Evolutionary conservation across 2,797 vertebrate genomes (phyloP).

Genomic region (Galago senegalensis): DNA sequence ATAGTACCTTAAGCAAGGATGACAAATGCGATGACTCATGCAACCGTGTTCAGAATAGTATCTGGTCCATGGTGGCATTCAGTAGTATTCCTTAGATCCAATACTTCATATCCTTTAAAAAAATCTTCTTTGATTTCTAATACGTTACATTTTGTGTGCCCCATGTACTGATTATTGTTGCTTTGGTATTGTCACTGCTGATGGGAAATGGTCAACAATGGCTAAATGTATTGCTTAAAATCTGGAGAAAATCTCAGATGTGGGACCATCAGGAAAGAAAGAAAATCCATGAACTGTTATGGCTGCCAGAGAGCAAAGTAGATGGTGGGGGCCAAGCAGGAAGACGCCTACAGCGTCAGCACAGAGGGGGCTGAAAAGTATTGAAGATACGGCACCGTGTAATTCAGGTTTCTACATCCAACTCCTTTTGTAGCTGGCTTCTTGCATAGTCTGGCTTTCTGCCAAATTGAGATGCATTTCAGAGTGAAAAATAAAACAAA

Average conservation of each 20-base stretch:
- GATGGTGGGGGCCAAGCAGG: background rate
- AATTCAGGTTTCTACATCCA: background rate
- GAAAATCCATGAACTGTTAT: background rate
- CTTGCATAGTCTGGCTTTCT: background rate
- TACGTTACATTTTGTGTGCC: background rate
- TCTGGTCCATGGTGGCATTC: background rate
- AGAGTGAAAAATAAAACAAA: slow-evolving; percentile 5
- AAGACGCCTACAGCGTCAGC: background rate
- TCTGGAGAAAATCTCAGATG: background rate
- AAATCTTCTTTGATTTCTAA: background rate
- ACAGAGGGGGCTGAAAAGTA: no score
- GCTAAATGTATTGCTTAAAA: background rate
- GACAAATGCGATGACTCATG: background rate
- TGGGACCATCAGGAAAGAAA: background rate
- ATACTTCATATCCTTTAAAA: background rate
- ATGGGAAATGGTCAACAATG: background rate
- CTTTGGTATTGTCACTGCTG: background rate
- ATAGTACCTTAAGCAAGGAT: background rate
- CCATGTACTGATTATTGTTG: background rate
- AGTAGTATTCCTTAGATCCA: background rate
- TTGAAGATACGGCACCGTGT: fast-evolving
- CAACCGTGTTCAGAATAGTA: background rate
- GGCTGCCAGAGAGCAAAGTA: background rate
- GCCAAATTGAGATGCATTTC: background rate
- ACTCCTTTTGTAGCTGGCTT: background rate